Evolutionary conservation across 2,113 vertebrate species (phyloP).

Genomic region (Ictalurus furcatus): DNA sequence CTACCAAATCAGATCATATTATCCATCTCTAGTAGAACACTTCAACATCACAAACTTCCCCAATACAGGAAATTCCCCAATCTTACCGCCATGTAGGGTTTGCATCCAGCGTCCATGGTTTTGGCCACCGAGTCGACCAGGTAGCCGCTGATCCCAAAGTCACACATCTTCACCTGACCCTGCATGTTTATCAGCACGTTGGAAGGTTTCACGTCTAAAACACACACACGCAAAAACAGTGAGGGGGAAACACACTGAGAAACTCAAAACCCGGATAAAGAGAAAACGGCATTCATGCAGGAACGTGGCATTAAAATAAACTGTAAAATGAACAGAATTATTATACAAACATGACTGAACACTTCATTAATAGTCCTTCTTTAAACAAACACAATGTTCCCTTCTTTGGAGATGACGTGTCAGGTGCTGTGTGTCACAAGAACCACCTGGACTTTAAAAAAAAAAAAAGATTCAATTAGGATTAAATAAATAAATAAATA

Average conservation of each 20-base stretch:
- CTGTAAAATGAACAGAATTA: background rate
- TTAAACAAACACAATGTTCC: background rate
- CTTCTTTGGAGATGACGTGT: background rate
- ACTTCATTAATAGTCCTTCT: background rate
- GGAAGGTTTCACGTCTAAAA: constrained; percentile 93
- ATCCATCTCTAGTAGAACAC: background rate
- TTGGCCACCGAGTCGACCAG: constrained; percentile 96
- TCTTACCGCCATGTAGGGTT: constrained; percentile 96
- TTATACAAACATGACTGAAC: background rate
- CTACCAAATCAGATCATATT: background rate
- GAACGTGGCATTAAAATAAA: background rate
- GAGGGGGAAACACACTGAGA: background rate
- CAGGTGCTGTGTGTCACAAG: background rate
- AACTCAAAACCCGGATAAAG: background rate
- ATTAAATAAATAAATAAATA: background rate
- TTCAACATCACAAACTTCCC: background rate
- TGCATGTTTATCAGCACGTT: constrained; percentile 95
- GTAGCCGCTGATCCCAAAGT: constrained; percentile 97
- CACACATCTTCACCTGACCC: constrained; percentile 98
- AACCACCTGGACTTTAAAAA: background rate
- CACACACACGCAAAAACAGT: background rate
- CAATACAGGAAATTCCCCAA: background rate
- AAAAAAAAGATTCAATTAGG: background rate
- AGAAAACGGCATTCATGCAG: background rate
- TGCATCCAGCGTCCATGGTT: constrained; percentile 95